Evolutionary conservation across 2,113 vertebrate genomes (phyloP), one percentile per base, ranked within the genome.

Genomic region (Larimichthys crocea): DNA sequence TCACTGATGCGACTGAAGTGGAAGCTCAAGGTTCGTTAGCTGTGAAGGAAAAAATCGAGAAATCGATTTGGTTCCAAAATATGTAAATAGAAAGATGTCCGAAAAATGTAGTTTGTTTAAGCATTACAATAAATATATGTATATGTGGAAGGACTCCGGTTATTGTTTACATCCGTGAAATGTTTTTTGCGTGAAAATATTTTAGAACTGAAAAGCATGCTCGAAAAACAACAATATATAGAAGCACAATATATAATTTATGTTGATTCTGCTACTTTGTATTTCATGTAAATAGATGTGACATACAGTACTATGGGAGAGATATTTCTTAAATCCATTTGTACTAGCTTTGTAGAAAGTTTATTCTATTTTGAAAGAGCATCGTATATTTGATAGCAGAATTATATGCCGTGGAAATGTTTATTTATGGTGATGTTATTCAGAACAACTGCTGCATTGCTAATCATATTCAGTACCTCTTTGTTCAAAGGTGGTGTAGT

Each of bases 291-390:
- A 86, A 93, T 93, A 94, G 66, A 86, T 67, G 83, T 76, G 82
- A 88, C 88, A 87, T 73, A 84, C 3, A 88, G 88, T 86, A 87
- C 79, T 77, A 80, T 77, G 67, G 86, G 71, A 87, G 82, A 89
- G 61, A 81, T 79, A 75, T 90, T 91, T 91, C 91, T 90, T 78
- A 90, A 88, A 86, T 90, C 90, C 91, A 92, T 93, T 94, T 94
- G 92, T 94, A 93, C 87, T 90, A 81, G 91, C 90, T 93, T 93
- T 94, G 88, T 95, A 94, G 92, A 95, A 93, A 91, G 87, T 92
- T 60, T 44, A 91, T 89, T 94, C 91, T 94, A 91, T 94, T 94
- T 94, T 92, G 89, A 90, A 72, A 93, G 88, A 94, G 83, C 76
- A 62, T 87, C 60, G 83, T 95, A 93, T 93, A 94, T 94, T 94